These are phyloP conservation scores for Ceratotherium simum DNA, from an alignment of 2,113 vertebrate species.

Conservation along the genomic window DNA sequence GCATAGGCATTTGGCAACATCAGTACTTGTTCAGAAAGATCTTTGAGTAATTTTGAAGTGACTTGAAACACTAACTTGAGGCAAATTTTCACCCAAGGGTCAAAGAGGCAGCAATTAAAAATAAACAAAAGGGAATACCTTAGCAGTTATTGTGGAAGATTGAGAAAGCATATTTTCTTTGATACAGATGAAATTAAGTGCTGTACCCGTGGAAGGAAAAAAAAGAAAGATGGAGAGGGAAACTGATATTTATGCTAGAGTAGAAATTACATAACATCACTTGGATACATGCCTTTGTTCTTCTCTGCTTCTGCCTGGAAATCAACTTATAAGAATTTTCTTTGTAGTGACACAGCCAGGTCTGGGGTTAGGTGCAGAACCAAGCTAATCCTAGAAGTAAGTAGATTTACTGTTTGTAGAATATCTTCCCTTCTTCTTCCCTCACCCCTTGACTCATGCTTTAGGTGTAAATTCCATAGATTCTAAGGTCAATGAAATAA, in stretches of 20 bases:
- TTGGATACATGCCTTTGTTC: not conserved
- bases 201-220: not conserved
- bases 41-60: not conserved
- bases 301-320: not conserved
- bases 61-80: not conserved
- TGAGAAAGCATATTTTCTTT: not conserved
- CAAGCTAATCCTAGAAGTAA: not conserved
- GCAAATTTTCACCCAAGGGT: not conserved
- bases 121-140: not conserved
- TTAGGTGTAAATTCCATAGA: not conserved
- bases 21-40: conserved; percentile 38
- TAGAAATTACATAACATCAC: not conserved
- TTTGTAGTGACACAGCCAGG: not conserved
- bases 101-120: not conserved
- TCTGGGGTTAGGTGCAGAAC: not conserved
- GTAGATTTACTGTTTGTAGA: not conserved
- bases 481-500: not conserved
- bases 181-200: not conserved
- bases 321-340: not conserved
- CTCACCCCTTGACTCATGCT: rapidly evolving
- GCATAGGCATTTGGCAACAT: not conserved
- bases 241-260: not conserved
- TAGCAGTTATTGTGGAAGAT: not conserved
- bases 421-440: too few species aligned
- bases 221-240: not conserved